Evolutionary conservation across 2,113 vertebrate genomes (phyloP).

Genomic region (Tauraco erythrolophus): DNA sequence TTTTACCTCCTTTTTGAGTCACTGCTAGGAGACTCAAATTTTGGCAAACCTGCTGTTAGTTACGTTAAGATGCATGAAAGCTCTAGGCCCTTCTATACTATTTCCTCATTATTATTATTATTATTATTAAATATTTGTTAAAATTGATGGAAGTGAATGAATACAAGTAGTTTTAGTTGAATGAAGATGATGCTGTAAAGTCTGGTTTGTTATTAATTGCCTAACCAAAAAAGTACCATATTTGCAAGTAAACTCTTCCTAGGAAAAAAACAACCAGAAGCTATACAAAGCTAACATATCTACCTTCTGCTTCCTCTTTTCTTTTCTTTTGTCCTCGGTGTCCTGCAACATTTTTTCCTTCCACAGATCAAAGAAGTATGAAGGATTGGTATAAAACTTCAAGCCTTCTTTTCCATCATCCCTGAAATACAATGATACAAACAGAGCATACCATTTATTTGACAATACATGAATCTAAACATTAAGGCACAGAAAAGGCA

Average conservation of each 20-base stretch:
- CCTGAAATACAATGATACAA: slow-evolving; percentile 73
- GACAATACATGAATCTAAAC: neutral
- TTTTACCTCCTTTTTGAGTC: neutral
- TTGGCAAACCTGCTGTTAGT: neutral
- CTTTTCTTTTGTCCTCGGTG: slow-evolving; percentile 98
- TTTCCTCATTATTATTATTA: neutral
- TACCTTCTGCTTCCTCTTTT: slow-evolving; percentile 98
- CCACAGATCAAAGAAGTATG: slow-evolving; percentile 99
- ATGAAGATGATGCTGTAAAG: neutral
- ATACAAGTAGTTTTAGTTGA: neutral
- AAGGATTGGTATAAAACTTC: slow-evolving; percentile 98
- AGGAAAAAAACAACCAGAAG: neutral
- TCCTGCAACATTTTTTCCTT: slow-evolving; percentile 99
- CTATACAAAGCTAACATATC: neutral
- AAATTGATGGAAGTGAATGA: neutral
- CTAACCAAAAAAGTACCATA: neutral
- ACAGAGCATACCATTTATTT: neutral
- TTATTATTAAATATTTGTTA: neutral
- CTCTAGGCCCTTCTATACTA: neutral
- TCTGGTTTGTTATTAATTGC: neutral
- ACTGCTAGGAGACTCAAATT: neutral
- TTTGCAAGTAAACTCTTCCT: neutral
- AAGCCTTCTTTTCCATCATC: slow-evolving; percentile 97
- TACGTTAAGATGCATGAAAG: neutral
- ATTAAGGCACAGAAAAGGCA: neutral